Evolutionary conservation across 2,888 invertebrate species (phyloP), one percentile per base, ranked within the genome.

Genomic region (Andrena bucephala): DNA sequence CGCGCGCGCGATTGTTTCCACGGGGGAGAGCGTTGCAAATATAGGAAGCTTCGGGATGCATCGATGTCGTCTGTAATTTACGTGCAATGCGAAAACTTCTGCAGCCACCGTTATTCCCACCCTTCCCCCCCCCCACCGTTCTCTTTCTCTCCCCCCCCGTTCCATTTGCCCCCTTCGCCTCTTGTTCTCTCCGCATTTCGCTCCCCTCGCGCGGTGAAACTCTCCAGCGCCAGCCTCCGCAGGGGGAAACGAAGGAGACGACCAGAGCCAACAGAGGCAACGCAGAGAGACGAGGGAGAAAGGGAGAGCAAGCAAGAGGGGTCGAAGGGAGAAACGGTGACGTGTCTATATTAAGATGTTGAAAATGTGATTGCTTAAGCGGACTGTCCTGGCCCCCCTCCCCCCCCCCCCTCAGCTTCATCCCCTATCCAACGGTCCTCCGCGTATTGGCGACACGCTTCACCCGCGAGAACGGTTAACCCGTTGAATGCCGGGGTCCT

Each of bases 31-130:
- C 72, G 73, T 76, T 54, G 83, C 50, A 62, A 72, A 79, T 78
- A 83, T 77, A 74, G 76, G 80, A 80, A 84, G 80, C 73, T 68
- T 77, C 68, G 83, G 57, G 80, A 80, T 83, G 80, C 84, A 80
- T 83, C 77, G 83, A 80, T 83, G 83, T 84, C 84, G 80, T 63
- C 76, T 66, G 83, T 80, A 83, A 84, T 84, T 84, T 81, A 83
- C 83, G 80, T 63, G 77, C 81, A 83, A 77, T 63, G 84, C 83
- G 80, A 84, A 83, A 83, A 84, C 80, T 84, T 80, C 67, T 69
- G 74, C 77, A 83, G 77, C 62, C 80, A 63, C 70, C 62, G 78
- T 71, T 73, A 70, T 69, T 75, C 75, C 81, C 81, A 77, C 60
- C 81, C 77, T 42, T 52, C 4, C 66, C n/a, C 2, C 48, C 2